Base-by-base conservation (phyloP, 2,113 vertebrate genomes). In the Clarias gariepinus region DNA sequence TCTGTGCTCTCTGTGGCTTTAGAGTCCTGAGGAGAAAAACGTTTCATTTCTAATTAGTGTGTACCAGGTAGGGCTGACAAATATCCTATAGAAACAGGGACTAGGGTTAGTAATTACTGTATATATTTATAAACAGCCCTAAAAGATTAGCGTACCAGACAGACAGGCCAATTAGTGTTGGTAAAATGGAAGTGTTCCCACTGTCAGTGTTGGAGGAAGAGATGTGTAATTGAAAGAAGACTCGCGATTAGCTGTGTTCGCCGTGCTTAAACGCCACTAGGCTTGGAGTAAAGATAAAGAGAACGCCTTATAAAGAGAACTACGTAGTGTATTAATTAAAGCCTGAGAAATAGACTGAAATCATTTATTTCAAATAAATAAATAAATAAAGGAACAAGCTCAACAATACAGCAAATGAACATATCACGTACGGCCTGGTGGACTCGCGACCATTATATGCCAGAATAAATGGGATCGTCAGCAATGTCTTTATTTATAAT, bases 361-460 rank as follows among this genome's bases (percentile, higher is more conserved):
- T 69, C 19, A 57, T 33, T 85, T 52, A 57, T 79, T 47, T 3
- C 5, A 68, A 68, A 30, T 30, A 30, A 30, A 15, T 1, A 30
- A 78, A 58, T 19, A 41, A 77, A 58, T 16, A 58, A 25, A 23
- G 13, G 36, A 69, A 18, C 74, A 18, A 63, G 63, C 84, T 68
- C 21, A 69, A n/a, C 41, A 69, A 68, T 36, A 30, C 63, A 57
- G 19, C 28, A 80, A 69, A 86, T 58, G 19, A 86, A 86, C 47
- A 79, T 47, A 80, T 55, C 47, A 78, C 55, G 66, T 25, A 23
- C n/a, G 80, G 47, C 71, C 60, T 68, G 84, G 15, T 41, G 13
- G 47, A 78, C 84, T 66, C 60, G 4, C 61, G 68, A 57, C 80
- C 68, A 85, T 85, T 79, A 85, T 10, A 85, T 68, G 47, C 25